phyloP scores from a whole-genome alignment of 35 echinoderm and acorn worm genomes.

The Strongylocentrotus purpuratus region DNA sequence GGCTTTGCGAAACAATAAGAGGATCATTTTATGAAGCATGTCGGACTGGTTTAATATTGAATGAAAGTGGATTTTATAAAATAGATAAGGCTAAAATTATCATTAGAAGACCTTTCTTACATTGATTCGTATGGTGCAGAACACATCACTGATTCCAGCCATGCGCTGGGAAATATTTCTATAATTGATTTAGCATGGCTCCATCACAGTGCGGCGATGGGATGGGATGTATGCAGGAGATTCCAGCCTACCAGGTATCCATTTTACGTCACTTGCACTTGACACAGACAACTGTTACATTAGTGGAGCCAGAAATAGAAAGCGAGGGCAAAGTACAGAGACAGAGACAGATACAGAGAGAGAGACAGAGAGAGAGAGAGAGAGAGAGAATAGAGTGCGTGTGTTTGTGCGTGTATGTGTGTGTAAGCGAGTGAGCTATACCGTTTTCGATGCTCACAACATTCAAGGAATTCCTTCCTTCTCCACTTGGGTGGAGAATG shows the following conservation, averaged over 20 bases:
- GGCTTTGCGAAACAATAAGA: no score
- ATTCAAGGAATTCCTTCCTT: no score
- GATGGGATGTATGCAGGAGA: neutral
- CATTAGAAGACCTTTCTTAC: neutral
- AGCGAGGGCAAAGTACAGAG: neutral
- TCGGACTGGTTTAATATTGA: no score
- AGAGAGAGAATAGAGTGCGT: no score
- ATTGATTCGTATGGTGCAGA: neutral
- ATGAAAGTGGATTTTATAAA: neutral
- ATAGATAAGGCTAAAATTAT: neutral
- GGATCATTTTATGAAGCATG: no score
- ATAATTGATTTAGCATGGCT: neutral
- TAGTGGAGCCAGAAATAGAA: neutral
- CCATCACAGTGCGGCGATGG: neutral
- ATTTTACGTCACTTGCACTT: neutral
- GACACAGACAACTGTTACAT: conserved; percentile 10
- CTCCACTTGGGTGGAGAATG: no score
- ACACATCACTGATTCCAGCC: neutral
- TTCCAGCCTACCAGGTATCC: neutral
- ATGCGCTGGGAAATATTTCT: neutral
- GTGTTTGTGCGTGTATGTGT: no score
- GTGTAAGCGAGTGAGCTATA: no score
- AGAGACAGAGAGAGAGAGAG: neutral
- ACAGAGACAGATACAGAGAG: neutral
- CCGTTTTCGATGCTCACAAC: no score